These are phyloP conservation scores for Polypedilum vanderplanki DNA, from an alignment of 1,140 invertebrate species.

Conservation along the genomic window DNA sequence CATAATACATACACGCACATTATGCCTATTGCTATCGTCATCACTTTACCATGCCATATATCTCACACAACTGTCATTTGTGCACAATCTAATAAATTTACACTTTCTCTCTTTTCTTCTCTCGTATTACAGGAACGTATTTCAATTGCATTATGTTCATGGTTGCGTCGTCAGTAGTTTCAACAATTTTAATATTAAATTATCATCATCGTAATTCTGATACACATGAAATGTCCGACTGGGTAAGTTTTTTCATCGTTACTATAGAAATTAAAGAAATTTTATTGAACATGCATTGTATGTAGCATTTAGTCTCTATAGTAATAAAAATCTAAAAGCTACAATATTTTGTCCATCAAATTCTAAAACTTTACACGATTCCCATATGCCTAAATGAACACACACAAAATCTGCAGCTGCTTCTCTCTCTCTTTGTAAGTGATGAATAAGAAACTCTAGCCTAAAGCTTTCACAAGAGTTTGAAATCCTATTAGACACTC, in stretches of 20 bases:
- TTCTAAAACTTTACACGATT: too few species aligned
- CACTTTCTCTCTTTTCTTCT: background rate
- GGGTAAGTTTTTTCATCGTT: slow-evolving; percentile 62
- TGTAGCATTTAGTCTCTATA: background rate
- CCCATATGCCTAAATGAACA: too few species aligned
- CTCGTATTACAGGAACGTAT: slow-evolving; percentile 69
- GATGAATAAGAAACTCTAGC: too few species aligned
- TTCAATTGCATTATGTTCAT: slow-evolving; percentile 99
- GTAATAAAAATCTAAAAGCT: background rate
- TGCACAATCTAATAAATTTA: background rate
- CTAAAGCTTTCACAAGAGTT: too few species aligned
- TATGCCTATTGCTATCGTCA: background rate
- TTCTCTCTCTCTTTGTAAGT: too few species aligned
- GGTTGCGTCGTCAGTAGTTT: slow-evolving; percentile 97
- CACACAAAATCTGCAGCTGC: too few species aligned
- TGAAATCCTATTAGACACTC: too few species aligned
- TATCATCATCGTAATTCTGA: slow-evolving; percentile 98
- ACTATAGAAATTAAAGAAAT: background rate
- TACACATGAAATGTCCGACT: slow-evolving; percentile 96
- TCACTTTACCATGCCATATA: background rate
- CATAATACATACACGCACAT: background rate
- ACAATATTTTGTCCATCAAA: too few species aligned
- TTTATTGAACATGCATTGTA: background rate
- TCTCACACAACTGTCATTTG: background rate
- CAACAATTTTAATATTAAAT: slow-evolving; percentile 97